These are phyloP conservation scores for Rhopalosiphum padi DNA, from an alignment of 1,140 invertebrate species.

Conservation along the genomic window DNA sequence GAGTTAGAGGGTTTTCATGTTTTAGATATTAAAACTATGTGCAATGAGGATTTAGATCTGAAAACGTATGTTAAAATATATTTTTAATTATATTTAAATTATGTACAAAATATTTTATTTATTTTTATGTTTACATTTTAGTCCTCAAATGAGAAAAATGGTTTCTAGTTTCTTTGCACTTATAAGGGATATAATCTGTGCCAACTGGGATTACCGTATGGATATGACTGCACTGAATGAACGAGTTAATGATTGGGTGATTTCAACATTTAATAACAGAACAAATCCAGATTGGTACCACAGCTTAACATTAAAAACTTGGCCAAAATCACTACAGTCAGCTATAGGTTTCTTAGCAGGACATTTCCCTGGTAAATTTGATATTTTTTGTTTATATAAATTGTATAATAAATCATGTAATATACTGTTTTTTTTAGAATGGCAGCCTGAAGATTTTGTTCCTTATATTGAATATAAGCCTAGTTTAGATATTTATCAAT, in stretches of 20 bases:
- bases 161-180: constrained; percentile 83
- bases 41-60: constrained; percentile 28
- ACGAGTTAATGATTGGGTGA: constrained; percentile 80
- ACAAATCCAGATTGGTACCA: constrained; percentile 69
- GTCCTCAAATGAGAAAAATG: constrained; percentile 71
- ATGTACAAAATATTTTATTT: not conserved
- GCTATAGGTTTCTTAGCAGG: constrained; percentile 88
- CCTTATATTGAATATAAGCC: constrained; percentile 92
- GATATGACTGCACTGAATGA: constrained; percentile 76
- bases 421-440: constrained; percentile 63
- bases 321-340: constrained; percentile 70
- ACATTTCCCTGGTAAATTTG: constrained; percentile 72
- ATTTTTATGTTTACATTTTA: constrained; percentile 47
- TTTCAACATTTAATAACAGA: constrained; percentile 77
- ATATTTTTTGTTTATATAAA: not conserved
- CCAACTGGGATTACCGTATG: constrained; percentile 81
- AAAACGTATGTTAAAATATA: constrained; percentile 45
- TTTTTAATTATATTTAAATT: not conserved
- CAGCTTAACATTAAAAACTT: constrained; percentile 60
- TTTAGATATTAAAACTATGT: constrained; percentile 45
- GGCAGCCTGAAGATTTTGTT: constrained; percentile 87
- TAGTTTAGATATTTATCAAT: constrained; percentile 78
- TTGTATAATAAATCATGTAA: not conserved
- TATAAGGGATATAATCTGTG: constrained; percentile 81
- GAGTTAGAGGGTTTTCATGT: constrained; percentile 50